These are phyloP conservation scores for Eutrigla gurnardus DNA, from an alignment of 2,797 vertebrate genomes.

Conservation along the genomic window DNA sequence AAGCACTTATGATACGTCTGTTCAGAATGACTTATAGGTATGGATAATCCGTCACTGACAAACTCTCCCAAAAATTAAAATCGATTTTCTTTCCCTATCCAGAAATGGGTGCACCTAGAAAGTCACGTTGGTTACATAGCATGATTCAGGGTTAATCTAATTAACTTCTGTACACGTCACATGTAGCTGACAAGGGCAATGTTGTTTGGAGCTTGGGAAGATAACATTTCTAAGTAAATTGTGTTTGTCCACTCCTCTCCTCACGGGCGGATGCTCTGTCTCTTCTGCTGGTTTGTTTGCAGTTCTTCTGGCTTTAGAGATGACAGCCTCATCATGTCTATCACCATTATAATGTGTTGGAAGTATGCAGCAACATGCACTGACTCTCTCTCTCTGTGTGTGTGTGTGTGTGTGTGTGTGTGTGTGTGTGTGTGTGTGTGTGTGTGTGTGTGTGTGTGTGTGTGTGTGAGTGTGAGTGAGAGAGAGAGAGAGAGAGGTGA, in stretches of 20 bases:
- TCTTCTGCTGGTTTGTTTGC: conserved; percentile 29
- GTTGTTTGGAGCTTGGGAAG: conserved; percentile 13
- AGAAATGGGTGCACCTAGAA: neutral
- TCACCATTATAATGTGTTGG: conserved; percentile 68
- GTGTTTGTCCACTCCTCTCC: conserved; percentile 51
- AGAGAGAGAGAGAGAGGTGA: neutral
- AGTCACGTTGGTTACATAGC: neutral
- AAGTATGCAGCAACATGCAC: conserved; percentile 79
- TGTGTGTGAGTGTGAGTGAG: neutral
- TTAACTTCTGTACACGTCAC: conserved; percentile 10
- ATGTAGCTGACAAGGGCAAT: conserved; percentile 25
- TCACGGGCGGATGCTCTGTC: conserved; percentile 15
- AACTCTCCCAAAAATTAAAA: neutral
- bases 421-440: conserved; percentile 6
- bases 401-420: conserved; percentile 2
- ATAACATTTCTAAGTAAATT: conserved; percentile 49
- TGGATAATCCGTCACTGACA: conserved; percentile 3
- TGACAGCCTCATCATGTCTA: conserved; percentile 62
- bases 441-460: conserved; percentile 1
- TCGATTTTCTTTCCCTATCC: neutral
- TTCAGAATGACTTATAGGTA: conserved; percentile 11
- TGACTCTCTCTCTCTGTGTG: conserved; percentile 12
- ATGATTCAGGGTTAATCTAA: conserved; percentile 27
- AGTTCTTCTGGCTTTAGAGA: conserved; percentile 56
- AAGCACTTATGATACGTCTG: conserved; percentile 16